These are phyloP conservation scores for Helostoma temminkii DNA, from an alignment of 2,797 vertebrate species.

Conservation along the genomic window DNA sequence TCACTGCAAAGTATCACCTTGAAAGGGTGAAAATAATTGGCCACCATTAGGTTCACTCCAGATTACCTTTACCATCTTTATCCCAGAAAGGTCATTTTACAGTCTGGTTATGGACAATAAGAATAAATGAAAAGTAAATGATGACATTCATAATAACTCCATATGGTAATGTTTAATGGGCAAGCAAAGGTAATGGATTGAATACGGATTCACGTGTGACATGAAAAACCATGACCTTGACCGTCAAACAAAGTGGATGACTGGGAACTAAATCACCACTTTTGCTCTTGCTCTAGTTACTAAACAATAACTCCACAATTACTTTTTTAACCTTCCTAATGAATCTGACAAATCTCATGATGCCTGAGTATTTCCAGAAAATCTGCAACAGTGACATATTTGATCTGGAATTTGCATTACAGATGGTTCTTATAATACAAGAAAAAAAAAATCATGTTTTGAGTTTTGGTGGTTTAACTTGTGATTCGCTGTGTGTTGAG, in stretches of 20 bases:
- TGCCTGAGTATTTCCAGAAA: conserved; percentile 11
- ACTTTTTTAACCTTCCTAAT: conserved; percentile 47
- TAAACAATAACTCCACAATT: conserved; percentile 48
- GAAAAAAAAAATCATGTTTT: too few species aligned
- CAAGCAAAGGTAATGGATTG: conserved; percentile 63
- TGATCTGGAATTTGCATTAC: conserved; percentile 23
- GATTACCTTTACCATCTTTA: conserved; percentile 67
- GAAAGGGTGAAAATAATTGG: conserved; percentile 61
- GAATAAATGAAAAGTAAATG: conserved; percentile 72
- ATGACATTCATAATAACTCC: conserved; percentile 64
- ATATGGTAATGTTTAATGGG: conserved; percentile 65
- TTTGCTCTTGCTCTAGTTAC: conserved; percentile 28
- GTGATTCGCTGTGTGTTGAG: too few species aligned
- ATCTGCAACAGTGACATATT: conserved; percentile 11
- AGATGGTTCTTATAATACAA: conserved; percentile 6
- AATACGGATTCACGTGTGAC: conserved; percentile 64
- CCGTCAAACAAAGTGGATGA: conserved; percentile 42
- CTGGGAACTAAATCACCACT: conserved; percentile 42
- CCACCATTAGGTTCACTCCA: conserved; percentile 49
- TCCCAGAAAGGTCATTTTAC: conserved; percentile 68
- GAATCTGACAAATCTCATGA: conserved; percentile 36
- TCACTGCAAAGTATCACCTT: conserved; percentile 50
- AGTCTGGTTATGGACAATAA: conserved; percentile 70
- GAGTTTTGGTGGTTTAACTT: too few species aligned
- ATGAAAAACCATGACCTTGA: conserved; percentile 52